Evolutionary conservation across 2,888 invertebrate species (phyloP).

Genomic region (Neocrepidodera transversa): DNA sequence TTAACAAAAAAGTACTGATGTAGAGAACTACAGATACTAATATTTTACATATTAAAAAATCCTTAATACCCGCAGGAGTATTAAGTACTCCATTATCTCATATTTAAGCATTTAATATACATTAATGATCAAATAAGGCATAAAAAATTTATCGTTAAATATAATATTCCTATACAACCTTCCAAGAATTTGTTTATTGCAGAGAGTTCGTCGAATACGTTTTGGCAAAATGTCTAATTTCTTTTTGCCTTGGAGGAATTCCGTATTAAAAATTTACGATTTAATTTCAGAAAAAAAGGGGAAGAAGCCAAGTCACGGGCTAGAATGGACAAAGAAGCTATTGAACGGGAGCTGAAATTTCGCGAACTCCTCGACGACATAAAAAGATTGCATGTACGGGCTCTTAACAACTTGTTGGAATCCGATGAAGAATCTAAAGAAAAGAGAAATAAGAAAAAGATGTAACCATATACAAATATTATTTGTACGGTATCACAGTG

Average conservation of each 20-base stretch:
- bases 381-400: conserved; percentile 23
- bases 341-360: conserved; percentile 35
- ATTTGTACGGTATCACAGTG: background rate
- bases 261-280: conserved; percentile 38
- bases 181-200: conserved; percentile 22
- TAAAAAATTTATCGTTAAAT: conserved; percentile 15
- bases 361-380: conserved; percentile 34
- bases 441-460: conserved; percentile 15
- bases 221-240: conserved; percentile 27
- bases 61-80: too few species aligned
- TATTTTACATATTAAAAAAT: too few species aligned
- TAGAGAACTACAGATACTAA: too few species aligned
- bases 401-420: conserved; percentile 32
- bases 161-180: conserved; percentile 14
- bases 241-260: conserved; percentile 18
- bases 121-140: too few species aligned
- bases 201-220: conserved; percentile 19
- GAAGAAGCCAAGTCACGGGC: conserved; percentile 33
- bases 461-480: background rate
- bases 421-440: conserved; percentile 11
- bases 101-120: too few species aligned
- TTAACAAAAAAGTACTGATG: too few species aligned
- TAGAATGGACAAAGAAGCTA: conserved; percentile 34
- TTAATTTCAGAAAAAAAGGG: conserved; percentile 36
- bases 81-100: too few species aligned